Conservation (phyloP, 2,888 invertebrate species). For the Boloria selene region DNA sequence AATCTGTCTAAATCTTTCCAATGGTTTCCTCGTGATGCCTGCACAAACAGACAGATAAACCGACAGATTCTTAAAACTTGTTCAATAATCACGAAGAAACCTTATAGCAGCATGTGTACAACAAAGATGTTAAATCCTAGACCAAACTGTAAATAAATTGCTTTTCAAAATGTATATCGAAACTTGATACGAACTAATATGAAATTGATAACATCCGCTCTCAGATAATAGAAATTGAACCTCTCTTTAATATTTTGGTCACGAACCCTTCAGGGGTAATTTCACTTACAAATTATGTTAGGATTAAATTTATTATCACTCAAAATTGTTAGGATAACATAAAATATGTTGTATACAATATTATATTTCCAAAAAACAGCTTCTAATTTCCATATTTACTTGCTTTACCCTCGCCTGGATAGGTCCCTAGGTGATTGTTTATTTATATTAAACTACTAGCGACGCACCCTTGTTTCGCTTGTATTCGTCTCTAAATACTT, state of each 20-base stretch:
- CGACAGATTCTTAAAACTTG: too few species aligned
- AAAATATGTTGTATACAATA: background rate
- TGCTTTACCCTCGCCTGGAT: background rate
- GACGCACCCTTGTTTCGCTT: too few species aligned
- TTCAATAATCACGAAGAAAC: too few species aligned
- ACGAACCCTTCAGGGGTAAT: constrained; percentile 41
- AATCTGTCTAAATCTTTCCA: too few species aligned
- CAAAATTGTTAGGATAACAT: constrained; percentile 16
- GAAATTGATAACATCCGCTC: constrained; percentile 34
- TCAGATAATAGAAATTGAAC: constrained; percentile 40
- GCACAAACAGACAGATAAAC: too few species aligned
- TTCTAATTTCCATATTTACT: background rate
- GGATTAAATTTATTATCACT: constrained; percentile 21
- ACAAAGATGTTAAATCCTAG: too few species aligned
- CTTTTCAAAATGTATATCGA: constrained; percentile 17
- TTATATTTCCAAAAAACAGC: background rate
- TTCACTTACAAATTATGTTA: constrained; percentile 31
- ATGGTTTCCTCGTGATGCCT: too few species aligned
- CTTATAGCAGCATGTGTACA: too few species aligned
- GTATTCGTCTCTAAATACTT: too few species aligned
- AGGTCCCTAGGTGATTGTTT: too few species aligned
- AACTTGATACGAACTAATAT: constrained; percentile 30
- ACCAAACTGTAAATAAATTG: constrained; percentile 13
- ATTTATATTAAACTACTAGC: too few species aligned
- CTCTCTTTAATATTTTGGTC: constrained; percentile 51